Percentiles rank a stretch among this genome's conserved stretches.
phyloP scores from a whole-genome alignment of 30 jellyfish, hydroid and myxozoan genomes.

The Rhopilema esculentum region DNA sequence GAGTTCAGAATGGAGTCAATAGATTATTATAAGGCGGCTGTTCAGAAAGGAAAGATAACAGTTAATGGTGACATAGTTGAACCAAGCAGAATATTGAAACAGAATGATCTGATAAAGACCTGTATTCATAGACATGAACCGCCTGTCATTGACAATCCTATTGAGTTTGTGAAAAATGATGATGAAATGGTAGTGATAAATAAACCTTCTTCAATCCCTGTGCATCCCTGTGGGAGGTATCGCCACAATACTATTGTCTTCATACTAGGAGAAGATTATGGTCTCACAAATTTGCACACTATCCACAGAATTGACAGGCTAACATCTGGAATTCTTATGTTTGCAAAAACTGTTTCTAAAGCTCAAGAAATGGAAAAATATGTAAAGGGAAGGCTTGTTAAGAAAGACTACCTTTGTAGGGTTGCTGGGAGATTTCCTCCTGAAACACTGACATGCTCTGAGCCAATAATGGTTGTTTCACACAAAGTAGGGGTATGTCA shows the following conservation, averaged over 20 bases:
- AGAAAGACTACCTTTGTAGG: conserved; percentile 88
- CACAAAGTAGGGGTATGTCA: conserved; percentile 95
- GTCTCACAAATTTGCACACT: conserved; percentile 81
- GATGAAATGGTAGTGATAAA: conserved; percentile 83
- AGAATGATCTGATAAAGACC: conserved; percentile 78
- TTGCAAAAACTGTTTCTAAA: conserved; percentile 86
- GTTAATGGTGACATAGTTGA: conserved; percentile 78
- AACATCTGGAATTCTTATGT: conserved; percentile 95
- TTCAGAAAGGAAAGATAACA: conserved; percentile 81
- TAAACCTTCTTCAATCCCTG: conserved; percentile 97
- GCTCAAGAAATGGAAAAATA: conserved; percentile 92
- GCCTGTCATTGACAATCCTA: conserved; percentile 76
- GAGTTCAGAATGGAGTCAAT: conserved; percentile 94
- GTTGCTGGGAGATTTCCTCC: conserved; percentile 93
- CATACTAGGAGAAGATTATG: conserved; percentile 82
- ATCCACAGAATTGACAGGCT: conserved; percentile 94
- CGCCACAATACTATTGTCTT: conserved; percentile 95
- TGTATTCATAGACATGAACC: conserved; percentile 95
- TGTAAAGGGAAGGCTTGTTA: conserved; percentile 82
- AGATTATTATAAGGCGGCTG: conserved; percentile 86
- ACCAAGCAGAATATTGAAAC: conserved; percentile 58
- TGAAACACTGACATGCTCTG: conserved; percentile 67
- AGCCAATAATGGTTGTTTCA: conserved; percentile 87
- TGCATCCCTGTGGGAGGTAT: conserved; percentile 98
- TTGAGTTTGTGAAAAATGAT: conserved; percentile 82